phyloP scores from a whole-genome alignment of 2,888 invertebrate species.

The Limnephilus lunatus region DNA sequence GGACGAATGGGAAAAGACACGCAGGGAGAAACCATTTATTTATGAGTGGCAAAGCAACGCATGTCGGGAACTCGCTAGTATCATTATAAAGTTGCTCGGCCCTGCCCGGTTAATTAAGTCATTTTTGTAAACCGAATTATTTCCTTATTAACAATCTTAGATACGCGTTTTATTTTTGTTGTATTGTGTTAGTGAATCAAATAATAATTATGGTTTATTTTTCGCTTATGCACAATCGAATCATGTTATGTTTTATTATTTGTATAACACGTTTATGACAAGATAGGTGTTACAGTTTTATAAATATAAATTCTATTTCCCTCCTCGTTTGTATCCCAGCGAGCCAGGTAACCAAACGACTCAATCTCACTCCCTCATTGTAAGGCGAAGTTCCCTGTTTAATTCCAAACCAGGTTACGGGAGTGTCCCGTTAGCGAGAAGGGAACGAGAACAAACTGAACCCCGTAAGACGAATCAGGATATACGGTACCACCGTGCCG shows the following conservation, averaged over 20 bases:
- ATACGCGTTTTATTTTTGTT: no score
- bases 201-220: no score
- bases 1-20: no score
- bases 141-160: no score
- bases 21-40: no score
- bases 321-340: background rate
- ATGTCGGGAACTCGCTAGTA: background rate
- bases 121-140: no score
- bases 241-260: no score
- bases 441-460: slow-evolving; percentile 10
- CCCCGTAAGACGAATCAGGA: slow-evolving; percentile 26
- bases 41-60: no score
- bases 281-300: background rate
- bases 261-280: background rate
- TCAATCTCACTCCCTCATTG: slow-evolving; percentile 33
- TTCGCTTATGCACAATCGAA: no score
- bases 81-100: background rate
- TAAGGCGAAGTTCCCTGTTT: slow-evolving; percentile 64
- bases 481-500: background rate
- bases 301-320: background rate
- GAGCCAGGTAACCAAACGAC: slow-evolving; percentile 39
- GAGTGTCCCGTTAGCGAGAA: slow-evolving; percentile 50
- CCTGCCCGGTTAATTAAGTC: no score
- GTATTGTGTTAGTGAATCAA: no score
- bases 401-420: slow-evolving; percentile 66